Percentiles rank a stretch among this genome's conserved stretches.
phyloP scores from a whole-genome alignment of 2,797 vertebrate genomes.

The Parotocinclus haroldoi region DNA sequence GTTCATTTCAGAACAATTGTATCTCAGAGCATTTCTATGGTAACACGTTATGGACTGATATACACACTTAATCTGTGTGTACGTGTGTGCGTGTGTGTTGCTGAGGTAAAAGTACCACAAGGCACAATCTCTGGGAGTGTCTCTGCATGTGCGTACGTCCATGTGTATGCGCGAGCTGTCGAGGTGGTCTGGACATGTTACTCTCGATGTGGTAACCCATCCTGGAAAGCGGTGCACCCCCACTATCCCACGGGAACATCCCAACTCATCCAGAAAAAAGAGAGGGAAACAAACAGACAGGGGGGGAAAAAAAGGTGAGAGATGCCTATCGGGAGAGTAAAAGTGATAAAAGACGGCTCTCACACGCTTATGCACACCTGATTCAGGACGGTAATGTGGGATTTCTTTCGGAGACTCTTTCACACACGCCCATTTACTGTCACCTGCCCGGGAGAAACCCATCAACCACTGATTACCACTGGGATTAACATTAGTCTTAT shows the following conservation, averaged over 20 bases:
- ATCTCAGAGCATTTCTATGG: no score
- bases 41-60: slow-evolving; percentile 6
- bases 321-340: slow-evolving; percentile 21
- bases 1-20: no score
- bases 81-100: slow-evolving; percentile 15
- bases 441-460: no score
- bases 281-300: slow-evolving; percentile 19
- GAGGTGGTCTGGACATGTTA: slow-evolving; percentile 50
- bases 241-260: slow-evolving; percentile 80
- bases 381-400: no score
- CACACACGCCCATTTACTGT: slow-evolving; percentile 19
- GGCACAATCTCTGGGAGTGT: slow-evolving; percentile 1
- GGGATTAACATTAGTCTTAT: no score
- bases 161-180: slow-evolving; percentile 21
- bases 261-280: slow-evolving; percentile 63
- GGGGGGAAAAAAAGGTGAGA: slow-evolving; percentile 40
- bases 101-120: slow-evolving; percentile 4
- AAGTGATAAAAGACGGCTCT: slow-evolving; percentile 44
- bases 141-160: slow-evolving; percentile 12
- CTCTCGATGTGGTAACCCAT: slow-evolving; percentile 67
- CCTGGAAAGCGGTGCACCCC: slow-evolving; percentile 70
- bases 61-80: neutral
- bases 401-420: no score
- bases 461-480: neutral
- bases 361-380: no score